Base-by-base conservation (phyloP, 2,888 invertebrate species). In the Norana najaformis region DNA sequence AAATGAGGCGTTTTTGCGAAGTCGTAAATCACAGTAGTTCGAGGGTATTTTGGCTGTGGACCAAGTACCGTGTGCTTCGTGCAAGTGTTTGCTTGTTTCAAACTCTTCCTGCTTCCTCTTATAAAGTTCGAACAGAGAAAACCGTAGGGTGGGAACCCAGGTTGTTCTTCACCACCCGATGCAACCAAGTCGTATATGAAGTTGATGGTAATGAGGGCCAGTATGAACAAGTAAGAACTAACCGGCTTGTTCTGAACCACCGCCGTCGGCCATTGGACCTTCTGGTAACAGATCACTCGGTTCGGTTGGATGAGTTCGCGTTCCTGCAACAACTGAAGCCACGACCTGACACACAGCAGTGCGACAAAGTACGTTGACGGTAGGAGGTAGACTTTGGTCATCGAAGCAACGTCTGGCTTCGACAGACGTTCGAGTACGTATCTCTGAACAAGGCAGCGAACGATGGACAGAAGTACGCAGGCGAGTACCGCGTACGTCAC, bases 341-440 rank as follows among this genome's bases (percentile, higher is more conserved):
- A 69, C 69, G 13, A 13, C n/a, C 69, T 69, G 5, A 69, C 5
- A 13, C 69, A 69, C 13, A 69, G 69, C 30, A 69, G n/a, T n/a
- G 30, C 69, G 30, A 69, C n/a, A 69, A 69, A n/a, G 69, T n/a
- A 69, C 69, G 69, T 69, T 8, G n/a, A 69, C 8, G 69, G 69
- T n/a, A n/a, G 69, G 69, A 69, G 69, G n/a, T n/a, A 69, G 69
- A 69, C n/a, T 69, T n/a, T 69, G 69, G 69, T 69, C 30, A 69
- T 69, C 6, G 30, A 69, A 8, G n/a, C 69, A 8, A 69, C 69
- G 30, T 69, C 69, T n/a, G 30, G 69, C 69, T 11, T 69, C 8
- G 69, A 69, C n/a, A 69, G 30, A n/a, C 69, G 69, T n/a, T n/a
- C 69, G n/a, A 69, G 69, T 69, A n/a, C 69, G 69, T 69, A 69